Percentiles rank a stretch among this genome's conserved stretches.
Conservation (phyloP, 1,140 invertebrate genomes). For the Scaptomyza hsui region DNA sequence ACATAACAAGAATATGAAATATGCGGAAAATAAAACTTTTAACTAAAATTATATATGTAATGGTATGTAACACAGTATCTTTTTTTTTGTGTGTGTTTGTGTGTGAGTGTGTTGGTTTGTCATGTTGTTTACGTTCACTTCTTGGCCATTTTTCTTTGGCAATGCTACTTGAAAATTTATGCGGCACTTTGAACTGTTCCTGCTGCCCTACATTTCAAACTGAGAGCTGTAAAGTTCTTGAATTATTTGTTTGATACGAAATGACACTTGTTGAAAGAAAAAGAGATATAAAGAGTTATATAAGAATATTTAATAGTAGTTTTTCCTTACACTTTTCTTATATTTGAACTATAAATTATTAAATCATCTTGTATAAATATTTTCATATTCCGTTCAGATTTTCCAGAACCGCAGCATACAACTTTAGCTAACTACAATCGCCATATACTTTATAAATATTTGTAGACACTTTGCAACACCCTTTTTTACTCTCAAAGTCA, state of each 20-base stretch:
- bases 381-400: constrained; percentile 1
- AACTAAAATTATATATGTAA: constrained; percentile 82
- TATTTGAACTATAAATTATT: too few relatives aligned
- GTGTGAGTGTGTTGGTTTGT: constrained; percentile 60
- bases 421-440: constrained; percentile 40
- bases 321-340: too few relatives aligned
- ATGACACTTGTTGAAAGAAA: neutral
- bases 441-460: constrained; percentile 3
- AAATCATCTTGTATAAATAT: too few relatives aligned
- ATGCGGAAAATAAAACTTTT: constrained; percentile 81
- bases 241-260: neutral
- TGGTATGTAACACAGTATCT: constrained; percentile 35
- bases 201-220: constrained; percentile 46
- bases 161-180: constrained; percentile 29
- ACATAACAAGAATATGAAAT: constrained; percentile 71
- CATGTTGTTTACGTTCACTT: constrained; percentile 73
- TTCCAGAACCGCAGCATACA: constrained; percentile 24
- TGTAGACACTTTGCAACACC: constrained; percentile 17
- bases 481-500: constrained; percentile 56
- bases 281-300: too few relatives aligned
- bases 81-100: constrained; percentile 4
- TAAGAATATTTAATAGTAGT: too few relatives aligned
- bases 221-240: neutral
- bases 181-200: constrained; percentile 27
- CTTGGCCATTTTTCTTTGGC: constrained; percentile 65